Conservation (phyloP, 2,888 invertebrate species). For the Geotrupes spiniger region DNA sequence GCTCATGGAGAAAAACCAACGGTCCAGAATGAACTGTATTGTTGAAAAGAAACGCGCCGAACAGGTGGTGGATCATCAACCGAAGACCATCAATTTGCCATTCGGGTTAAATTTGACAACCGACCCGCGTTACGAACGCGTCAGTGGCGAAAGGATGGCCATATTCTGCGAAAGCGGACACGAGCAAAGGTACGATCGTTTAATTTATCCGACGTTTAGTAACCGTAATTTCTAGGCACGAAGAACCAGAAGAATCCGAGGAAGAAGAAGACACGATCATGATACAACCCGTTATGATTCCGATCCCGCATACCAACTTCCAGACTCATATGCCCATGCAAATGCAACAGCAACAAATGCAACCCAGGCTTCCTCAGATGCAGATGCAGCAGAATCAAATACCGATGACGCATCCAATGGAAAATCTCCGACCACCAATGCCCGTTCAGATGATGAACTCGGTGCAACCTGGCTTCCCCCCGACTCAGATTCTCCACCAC, state of each 20-base stretch:
- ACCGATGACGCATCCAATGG: slow-evolving; percentile 49
- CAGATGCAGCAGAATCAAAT: slow-evolving; percentile 30
- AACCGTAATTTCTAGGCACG: slow-evolving; percentile 8
- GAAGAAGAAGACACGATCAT: slow-evolving; percentile 47
- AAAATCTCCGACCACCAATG: slow-evolving; percentile 53
- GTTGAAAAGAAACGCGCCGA: slow-evolving; percentile 83
- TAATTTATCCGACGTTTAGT: not conserved
- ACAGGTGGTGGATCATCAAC: slow-evolving; percentile 75
- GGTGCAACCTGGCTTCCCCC: slow-evolving; percentile 35
- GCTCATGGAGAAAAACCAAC: slow-evolving; percentile 67
- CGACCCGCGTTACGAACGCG: slow-evolving; percentile 67
- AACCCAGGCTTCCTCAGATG: slow-evolving; percentile 47
- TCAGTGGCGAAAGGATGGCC: slow-evolving; percentile 82
- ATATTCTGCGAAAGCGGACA: slow-evolving; percentile 86
- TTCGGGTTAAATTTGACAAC: slow-evolving; percentile 68
- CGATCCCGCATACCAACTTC: slow-evolving; percentile 44
- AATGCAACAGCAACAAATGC: slow-evolving; percentile 31
- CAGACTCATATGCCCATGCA: slow-evolving; percentile 48
- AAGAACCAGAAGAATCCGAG: slow-evolving; percentile 29
- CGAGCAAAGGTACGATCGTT: slow-evolving; percentile 53
- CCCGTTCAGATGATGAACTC: slow-evolving; percentile 39
- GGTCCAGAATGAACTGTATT: slow-evolving; percentile 86
- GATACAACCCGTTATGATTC: slow-evolving; percentile 50
- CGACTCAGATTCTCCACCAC: slow-evolving; percentile 49
- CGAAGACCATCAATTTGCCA: slow-evolving; percentile 62